Conservation (phyloP, 2,113 vertebrate genomes). For the Delphinapterus leucas region DNA sequence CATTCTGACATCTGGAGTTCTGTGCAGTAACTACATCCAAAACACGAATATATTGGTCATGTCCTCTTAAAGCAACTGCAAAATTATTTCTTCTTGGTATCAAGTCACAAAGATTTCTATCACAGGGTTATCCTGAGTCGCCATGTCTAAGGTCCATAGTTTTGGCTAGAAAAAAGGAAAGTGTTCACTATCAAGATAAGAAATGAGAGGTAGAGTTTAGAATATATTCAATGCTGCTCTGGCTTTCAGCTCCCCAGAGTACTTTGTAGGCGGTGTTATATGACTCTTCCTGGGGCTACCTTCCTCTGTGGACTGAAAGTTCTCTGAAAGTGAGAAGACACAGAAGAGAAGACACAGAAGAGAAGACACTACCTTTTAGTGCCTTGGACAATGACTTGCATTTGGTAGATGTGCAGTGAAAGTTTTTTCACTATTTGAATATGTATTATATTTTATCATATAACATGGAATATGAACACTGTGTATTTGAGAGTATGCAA, state of each 20-base stretch:
- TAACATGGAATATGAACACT: not conserved
- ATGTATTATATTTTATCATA: not conserved
- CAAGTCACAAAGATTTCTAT: not conserved
- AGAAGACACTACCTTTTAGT: not conserved
- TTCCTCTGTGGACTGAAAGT: not conserved
- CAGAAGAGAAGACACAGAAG: not conserved
- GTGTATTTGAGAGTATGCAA: not conserved
- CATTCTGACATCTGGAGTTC: conserved; percentile 65
- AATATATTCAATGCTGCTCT: not conserved
- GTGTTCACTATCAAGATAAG: not conserved
- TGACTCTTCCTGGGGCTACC: not conserved
- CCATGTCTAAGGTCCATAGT: not conserved
- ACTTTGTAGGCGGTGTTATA: not conserved
- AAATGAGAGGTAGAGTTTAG: not conserved
- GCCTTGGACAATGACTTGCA: not conserved
- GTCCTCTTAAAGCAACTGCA: not conserved
- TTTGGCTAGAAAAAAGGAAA: not conserved
- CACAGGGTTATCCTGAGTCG: not conserved
- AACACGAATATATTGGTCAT: conserved; percentile 45
- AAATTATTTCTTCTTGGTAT: not conserved
- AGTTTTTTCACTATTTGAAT: not conserved
- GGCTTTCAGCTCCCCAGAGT: not conserved
- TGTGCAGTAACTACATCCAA: conserved; percentile 24
- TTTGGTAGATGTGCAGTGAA: not conserved
- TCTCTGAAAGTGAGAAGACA: not conserved